A percentile compares a stretch with the other conserved stretches of the same genome.
phyloP scores from a whole-genome alignment of 2,888 invertebrate species.

The Ectropis crepuscularia region DNA sequence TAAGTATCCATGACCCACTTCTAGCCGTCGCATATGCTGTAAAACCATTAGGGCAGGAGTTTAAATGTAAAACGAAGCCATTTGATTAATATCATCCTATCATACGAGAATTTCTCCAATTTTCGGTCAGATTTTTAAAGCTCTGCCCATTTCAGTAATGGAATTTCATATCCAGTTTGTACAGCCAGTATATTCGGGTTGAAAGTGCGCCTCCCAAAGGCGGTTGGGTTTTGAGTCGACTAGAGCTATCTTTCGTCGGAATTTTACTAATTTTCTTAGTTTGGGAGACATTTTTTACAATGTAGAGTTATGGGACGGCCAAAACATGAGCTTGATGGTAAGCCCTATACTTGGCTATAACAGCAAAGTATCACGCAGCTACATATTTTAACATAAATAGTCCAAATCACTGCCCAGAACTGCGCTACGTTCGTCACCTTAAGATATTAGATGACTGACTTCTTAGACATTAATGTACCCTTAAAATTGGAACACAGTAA shows the following conservation, averaged over 20 bases:
- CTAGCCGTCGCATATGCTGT: background rate
- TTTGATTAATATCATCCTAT: conserved; percentile 10
- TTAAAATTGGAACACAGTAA: no score
- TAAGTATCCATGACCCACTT: no score
- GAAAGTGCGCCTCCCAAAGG: conserved; percentile 12
- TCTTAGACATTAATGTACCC: no score
- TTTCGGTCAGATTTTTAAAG: conserved; percentile 34
- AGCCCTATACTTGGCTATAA: no score
- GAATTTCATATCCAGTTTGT: conserved; percentile 34
- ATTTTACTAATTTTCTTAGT: background rate
- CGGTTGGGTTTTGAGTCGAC: conserved; percentile 7
- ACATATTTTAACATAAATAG: no score
- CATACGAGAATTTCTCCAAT: background rate
- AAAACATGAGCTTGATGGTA: no score
- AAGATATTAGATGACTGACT: no score
- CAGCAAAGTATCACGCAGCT: no score
- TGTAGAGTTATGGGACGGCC: no score
- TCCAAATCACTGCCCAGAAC: no score
- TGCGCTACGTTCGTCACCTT: no score
- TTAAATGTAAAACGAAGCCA: conserved; percentile 11
- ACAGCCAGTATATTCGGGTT: background rate
- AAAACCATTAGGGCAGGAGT: background rate
- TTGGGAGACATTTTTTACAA: background rate
- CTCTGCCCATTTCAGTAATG: conserved; percentile 38
- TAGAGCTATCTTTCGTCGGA: no score